phyloP scores from a whole-genome alignment of 2,888 invertebrate genomes.

The Selenia dentaria region DNA sequence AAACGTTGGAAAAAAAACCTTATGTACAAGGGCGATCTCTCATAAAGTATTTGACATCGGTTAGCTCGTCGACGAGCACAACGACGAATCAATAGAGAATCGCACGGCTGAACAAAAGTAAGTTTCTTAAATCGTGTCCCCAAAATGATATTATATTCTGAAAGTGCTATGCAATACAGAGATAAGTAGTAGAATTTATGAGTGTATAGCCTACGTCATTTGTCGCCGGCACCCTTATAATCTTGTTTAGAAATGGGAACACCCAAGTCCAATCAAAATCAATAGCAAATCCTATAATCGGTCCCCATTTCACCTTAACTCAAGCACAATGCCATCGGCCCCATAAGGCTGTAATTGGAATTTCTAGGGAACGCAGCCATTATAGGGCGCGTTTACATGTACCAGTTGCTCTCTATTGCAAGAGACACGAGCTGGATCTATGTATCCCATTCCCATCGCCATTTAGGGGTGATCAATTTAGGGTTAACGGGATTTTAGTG shows the following conservation, averaged over 20 bases:
- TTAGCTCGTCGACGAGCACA: too few species aligned
- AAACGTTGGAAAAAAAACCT: too few species aligned
- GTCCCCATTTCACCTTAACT: slow-evolving; percentile 10
- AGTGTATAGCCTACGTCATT: too few species aligned
- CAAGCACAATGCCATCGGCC: slow-evolving; percentile 39
- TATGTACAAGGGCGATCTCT: too few species aligned
- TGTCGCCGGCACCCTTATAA: background rate
- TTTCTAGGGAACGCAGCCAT: slow-evolving; percentile 49
- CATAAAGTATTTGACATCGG: too few species aligned
- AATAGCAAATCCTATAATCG: slow-evolving; percentile 13
- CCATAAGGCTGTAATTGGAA: slow-evolving; percentile 74
- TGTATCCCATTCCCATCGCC: slow-evolving; percentile 12
- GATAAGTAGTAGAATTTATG: too few species aligned
- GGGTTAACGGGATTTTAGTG: slow-evolving; percentile 14
- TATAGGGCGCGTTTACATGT: slow-evolving; percentile 15
- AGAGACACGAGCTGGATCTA: slow-evolving; percentile 11
- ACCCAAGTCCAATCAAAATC: slow-evolving; percentile 7
- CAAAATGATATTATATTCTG: too few species aligned
- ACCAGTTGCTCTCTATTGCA: slow-evolving; percentile 18
- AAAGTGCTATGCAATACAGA: too few species aligned
- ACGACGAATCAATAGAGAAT: too few species aligned
- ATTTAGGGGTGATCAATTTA: slow-evolving; percentile 9
- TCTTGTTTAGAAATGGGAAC: background rate
- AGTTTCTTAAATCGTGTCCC: too few species aligned
- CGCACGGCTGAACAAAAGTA: too few species aligned